These are phyloP conservation scores for Urocitellus parryii DNA, from an alignment of 2,113 vertebrate species.

Conservation along the genomic window DNA sequence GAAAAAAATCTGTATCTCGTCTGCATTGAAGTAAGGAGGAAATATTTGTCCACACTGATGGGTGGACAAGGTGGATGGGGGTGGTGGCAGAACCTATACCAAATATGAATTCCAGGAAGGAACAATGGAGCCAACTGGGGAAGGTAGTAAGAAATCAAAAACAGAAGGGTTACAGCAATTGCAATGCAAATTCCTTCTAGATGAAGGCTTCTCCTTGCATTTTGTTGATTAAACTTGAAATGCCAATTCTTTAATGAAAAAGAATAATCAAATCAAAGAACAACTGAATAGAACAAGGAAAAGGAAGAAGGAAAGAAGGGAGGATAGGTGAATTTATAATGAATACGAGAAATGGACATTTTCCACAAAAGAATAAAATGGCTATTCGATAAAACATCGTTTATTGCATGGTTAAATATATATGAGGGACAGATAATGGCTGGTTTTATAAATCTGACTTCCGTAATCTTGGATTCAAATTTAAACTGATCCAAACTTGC, in stretches of 20 bases:
- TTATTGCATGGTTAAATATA: background rate
- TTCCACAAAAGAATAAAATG: background rate
- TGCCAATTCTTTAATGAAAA: background rate
- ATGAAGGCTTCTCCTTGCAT: background rate
- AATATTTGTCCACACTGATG: background rate
- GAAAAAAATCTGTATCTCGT: background rate
- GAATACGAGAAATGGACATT: background rate
- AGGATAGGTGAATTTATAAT: background rate
- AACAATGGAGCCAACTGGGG: too few relatives aligned
- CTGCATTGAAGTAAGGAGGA: background rate
- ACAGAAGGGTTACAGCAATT: background rate
- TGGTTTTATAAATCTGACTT: background rate
- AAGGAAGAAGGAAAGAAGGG: background rate
- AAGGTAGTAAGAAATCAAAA: background rate
- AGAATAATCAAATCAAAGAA: background rate
- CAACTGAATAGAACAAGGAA: background rate
- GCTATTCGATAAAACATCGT: background rate
- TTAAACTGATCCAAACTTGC: background rate
- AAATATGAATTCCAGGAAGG: background rate
- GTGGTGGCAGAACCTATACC: too few relatives aligned
- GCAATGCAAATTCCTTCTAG: background rate
- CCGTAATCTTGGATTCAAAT: background rate
- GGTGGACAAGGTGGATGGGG: background rate
- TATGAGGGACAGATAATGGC: background rate
- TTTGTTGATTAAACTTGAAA: slow-evolving; percentile 18